Evolutionary conservation across 2,888 invertebrate species (phyloP).

Genomic region (Alsophila aescularia): DNA sequence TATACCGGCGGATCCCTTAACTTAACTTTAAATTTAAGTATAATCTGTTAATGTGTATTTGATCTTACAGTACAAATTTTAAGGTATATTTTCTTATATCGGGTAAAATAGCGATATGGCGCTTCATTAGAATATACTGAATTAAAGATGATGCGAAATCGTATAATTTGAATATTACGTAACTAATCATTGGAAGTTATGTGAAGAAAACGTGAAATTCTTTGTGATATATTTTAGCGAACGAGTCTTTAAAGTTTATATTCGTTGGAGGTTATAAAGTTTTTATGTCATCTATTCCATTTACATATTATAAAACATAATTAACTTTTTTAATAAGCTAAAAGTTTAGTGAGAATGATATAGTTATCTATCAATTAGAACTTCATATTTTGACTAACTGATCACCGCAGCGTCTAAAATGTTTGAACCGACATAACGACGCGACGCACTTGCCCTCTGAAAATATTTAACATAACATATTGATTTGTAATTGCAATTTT

Average conservation of each 20-base stretch:
- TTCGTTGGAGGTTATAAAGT: not conserved
- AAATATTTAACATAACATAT: no score
- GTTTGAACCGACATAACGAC: no score
- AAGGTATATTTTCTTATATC: conserved; percentile 8
- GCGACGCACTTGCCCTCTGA: no score
- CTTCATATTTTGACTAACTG: no score
- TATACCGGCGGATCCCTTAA: conserved; percentile 7
- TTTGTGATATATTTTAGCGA: conserved; percentile 12
- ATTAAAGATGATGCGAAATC: conserved; percentile 32
- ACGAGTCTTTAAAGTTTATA: not conserved
- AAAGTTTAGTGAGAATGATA: no score
- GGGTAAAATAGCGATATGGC: not conserved
- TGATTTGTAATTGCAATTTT: no score
- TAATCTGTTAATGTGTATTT: not conserved
- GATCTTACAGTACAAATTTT: not conserved
- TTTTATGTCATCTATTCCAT: not conserved
- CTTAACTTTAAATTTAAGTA: not conserved
- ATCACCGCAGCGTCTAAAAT: no score
- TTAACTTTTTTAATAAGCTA: no score
- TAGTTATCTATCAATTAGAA: no score
- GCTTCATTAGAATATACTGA: conserved; percentile 36
- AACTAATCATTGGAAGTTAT: conserved; percentile 33
- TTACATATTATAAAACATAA: no score
- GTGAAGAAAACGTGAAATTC: conserved; percentile 27
- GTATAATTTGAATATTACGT: conserved; percentile 37